Evolutionary conservation across 1,140 invertebrate genomes (phyloP), one percentile per base, ranked within the genome.

Genomic region (Elysia chlorotica): DNA sequence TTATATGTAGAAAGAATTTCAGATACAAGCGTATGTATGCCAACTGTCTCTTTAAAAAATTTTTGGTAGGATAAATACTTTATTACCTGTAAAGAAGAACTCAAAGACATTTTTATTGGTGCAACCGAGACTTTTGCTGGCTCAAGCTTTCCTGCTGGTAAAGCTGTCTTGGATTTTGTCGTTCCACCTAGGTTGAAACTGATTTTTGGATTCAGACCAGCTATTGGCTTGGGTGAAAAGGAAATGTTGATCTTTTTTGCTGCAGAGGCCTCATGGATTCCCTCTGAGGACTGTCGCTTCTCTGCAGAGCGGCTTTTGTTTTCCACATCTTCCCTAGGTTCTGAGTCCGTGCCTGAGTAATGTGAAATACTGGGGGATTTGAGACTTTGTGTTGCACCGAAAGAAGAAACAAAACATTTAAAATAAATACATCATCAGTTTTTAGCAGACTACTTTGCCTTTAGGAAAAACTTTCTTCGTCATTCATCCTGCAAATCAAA

Each of bases 351-450:
- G 67, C 73, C 73, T 75, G 70, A 61, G 68, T 71, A 75, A 73
- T 69, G 66, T 66, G 71, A 77, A 77, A 73, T 73, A 77, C 76
- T 77, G 76, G 75, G 73, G 76, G 71, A 78, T 71, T 76, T 78
- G 68, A 76, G 70, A 78, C 66, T 68, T 56, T 53, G 37, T 56
- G 66, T 68, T 33, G 66, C 30, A 68, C 66, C 66, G 66, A 68
- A 68, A 56, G 48, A 68, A 68, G 66, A 68, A 68, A 68, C 41
- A 68, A 68, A 57, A 68, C n/a, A n/a, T n/a, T n/a, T n/a, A n/a
- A n/a, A n/a, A n/a, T n/a, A n/a, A n/a, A n/a, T n/a, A n/a, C n/a
- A n/a, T n/a, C n/a, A n/a, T n/a, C n/a, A n/a, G n/a, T n/a, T n/a
- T n/a, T n/a, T n/a, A n/a, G n/a, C n/a, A n/a, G n/a, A n/a, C n/a